A percentile compares a stretch with the other conserved stretches of the same genome.
These are phyloP conservation scores for Orthosia incerta DNA, from an alignment of 2,888 invertebrate species.

Conservation along the genomic window DNA sequence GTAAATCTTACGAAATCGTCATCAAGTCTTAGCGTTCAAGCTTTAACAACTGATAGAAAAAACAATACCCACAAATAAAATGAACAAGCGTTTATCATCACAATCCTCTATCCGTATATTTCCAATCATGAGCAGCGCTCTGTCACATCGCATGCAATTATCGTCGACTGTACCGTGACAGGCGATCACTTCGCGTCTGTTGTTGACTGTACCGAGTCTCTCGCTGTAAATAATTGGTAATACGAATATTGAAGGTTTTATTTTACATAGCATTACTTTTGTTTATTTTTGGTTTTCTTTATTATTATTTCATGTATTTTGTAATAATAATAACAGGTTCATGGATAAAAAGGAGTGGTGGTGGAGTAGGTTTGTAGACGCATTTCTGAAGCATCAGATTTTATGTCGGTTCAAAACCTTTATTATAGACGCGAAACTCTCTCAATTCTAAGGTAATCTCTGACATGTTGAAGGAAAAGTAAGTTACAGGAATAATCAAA, in stretches of 20 bases:
- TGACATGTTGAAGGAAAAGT: no score
- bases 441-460: no score
- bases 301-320: no score
- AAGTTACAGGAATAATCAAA: no score
- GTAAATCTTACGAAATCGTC: not conserved
- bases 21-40: not conserved
- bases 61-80: not conserved
- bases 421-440: no score
- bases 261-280: not conserved
- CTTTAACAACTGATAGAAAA: not conserved
- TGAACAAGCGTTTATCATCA: not conserved
- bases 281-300: no score
- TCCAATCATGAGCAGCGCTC: slow-evolving; percentile 19
- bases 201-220: slow-evolving; percentile 47
- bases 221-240: slow-evolving; percentile 22
- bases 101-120: slow-evolving; percentile 6
- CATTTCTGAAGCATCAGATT: no score
- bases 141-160: slow-evolving; percentile 54
- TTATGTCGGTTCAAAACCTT: no score
- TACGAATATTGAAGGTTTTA: slow-evolving; percentile 15
- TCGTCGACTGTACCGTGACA: slow-evolving; percentile 48
- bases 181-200: slow-evolving; percentile 48
- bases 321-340: no score
- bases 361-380: no score
- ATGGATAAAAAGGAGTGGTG: no score